Evolutionary conservation across 2,797 vertebrate genomes (phyloP).

Genomic region (Coregonus ussuriensis): DNA sequence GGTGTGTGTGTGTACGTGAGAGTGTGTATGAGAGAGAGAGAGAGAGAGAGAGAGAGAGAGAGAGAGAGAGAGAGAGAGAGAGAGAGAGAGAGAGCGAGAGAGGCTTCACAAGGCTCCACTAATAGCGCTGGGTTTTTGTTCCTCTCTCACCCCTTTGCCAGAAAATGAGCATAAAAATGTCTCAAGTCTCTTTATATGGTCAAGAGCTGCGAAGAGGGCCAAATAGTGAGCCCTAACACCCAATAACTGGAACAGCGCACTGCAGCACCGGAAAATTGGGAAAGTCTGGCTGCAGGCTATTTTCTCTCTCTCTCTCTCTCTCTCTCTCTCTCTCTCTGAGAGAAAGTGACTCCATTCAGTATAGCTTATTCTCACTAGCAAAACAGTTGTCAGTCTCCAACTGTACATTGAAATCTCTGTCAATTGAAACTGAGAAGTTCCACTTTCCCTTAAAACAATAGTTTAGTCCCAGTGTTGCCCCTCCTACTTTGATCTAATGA

Average conservation of each 20-base stretch:
- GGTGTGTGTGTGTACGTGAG: background rate
- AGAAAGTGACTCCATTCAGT: too few relatives aligned
- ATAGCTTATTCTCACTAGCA: too few relatives aligned
- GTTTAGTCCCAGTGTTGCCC: too few relatives aligned
- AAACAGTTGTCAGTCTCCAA: background rate
- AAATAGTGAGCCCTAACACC: constrained; percentile 61
- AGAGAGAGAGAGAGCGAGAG: too few relatives aligned
- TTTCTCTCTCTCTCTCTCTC: constrained; percentile 42
- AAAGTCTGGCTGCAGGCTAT: constrained; percentile 66
- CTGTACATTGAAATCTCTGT: too few relatives aligned
- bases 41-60: too few relatives aligned
- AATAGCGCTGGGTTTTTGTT: background rate
- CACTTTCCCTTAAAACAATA: too few relatives aligned
- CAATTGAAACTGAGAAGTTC: too few relatives aligned
- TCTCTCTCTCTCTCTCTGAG: constrained; percentile 13
- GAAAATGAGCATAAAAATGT: constrained; percentile 66
- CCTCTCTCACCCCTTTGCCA: constrained; percentile 4
- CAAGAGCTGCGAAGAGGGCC: constrained; percentile 50
- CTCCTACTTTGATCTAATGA: too few relatives aligned
- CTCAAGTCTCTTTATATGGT: constrained; percentile 58
- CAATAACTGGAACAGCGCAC: constrained; percentile 65
- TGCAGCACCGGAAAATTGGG: constrained; percentile 48
- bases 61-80: too few relatives aligned
- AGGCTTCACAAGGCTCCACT: background rate
- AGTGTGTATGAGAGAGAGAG: too few relatives aligned